Evolutionary conservation across 2,888 invertebrate species (phyloP).

Genomic region (Pristionchus fissidentatus): DNA sequence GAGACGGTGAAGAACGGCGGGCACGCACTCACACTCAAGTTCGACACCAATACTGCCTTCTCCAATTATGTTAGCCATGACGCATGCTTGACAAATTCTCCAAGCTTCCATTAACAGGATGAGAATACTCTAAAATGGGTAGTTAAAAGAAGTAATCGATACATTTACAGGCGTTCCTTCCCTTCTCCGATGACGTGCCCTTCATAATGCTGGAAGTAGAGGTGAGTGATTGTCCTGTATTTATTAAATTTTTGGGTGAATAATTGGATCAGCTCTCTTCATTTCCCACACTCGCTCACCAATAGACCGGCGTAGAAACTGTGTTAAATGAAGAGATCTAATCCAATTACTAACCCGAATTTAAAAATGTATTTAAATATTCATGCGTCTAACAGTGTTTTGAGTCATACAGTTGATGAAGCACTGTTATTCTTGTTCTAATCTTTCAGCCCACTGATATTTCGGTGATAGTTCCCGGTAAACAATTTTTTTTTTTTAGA

Average conservation of each 20-base stretch:
- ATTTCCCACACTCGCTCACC: no score
- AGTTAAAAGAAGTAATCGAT: background rate
- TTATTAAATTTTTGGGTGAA: background rate
- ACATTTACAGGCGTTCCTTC: conserved; percentile 11
- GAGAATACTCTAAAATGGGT: no score
- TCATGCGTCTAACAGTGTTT: no score
- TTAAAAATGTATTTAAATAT: background rate
- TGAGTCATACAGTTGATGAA: background rate
- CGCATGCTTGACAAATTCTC: background rate
- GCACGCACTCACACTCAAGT: conserved; percentile 16
- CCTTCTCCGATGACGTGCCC: conserved; percentile 27
- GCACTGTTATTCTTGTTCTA: background rate
- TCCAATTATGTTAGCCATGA: conserved; percentile 13
- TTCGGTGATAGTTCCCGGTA: background rate
- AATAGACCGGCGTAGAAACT: no score
- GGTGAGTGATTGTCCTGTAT: background rate
- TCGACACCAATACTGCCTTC: background rate
- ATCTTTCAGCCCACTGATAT: background rate
- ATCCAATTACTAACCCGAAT: no score
- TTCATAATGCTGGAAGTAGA: conserved; percentile 36
- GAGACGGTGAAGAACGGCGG: conserved; percentile 38
- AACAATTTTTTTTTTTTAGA: background rate
- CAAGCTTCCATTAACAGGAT: background rate
- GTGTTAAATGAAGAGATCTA: no score
- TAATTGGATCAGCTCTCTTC: background rate